Evolutionary conservation across 2,797 vertebrate species (phyloP).

Genomic region (Gymnopithys bicolor): DNA sequence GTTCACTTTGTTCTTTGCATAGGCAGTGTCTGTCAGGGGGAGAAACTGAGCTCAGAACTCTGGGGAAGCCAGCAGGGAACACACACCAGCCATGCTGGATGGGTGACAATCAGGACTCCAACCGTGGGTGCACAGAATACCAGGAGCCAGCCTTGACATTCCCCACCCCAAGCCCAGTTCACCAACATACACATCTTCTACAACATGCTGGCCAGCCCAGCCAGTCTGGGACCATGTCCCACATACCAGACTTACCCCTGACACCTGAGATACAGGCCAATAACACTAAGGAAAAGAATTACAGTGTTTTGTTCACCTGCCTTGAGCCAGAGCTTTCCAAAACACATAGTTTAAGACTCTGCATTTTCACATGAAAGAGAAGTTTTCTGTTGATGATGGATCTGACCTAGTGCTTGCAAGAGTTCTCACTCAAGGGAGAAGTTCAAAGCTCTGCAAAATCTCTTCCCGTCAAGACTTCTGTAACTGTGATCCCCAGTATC

Average conservation of each 20-base stretch:
- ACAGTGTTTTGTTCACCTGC: background rate
- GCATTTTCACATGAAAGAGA: background rate
- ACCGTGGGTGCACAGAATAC: fast-evolving
- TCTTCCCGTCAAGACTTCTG: background rate
- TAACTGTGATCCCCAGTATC: background rate
- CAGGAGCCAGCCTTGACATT: background rate
- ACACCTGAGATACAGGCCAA: background rate
- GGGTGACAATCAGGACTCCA: background rate
- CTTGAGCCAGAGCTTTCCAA: background rate
- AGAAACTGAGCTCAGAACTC: constrained; percentile 22
- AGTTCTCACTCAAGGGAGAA: background rate
- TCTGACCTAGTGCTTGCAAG: background rate
- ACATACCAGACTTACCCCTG: background rate
- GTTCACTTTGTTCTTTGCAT: constrained; percentile 92
- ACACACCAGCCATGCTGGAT: fast-evolving
- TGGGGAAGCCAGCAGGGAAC: fast-evolving
- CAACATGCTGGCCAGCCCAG: background rate
- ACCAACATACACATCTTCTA: background rate
- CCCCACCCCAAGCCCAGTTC: background rate
- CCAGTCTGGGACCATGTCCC: background rate
- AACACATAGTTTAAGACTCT: background rate
- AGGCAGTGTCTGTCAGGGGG: constrained; percentile 87
- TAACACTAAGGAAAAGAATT: background rate
- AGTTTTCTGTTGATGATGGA: background rate
- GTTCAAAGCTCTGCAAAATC: background rate